A percentile compares a stretch with the other conserved stretches of the same genome.
Evolutionary conservation across 2,113 vertebrate genomes (phyloP).

Genomic region (Bubo bubo): DNA sequence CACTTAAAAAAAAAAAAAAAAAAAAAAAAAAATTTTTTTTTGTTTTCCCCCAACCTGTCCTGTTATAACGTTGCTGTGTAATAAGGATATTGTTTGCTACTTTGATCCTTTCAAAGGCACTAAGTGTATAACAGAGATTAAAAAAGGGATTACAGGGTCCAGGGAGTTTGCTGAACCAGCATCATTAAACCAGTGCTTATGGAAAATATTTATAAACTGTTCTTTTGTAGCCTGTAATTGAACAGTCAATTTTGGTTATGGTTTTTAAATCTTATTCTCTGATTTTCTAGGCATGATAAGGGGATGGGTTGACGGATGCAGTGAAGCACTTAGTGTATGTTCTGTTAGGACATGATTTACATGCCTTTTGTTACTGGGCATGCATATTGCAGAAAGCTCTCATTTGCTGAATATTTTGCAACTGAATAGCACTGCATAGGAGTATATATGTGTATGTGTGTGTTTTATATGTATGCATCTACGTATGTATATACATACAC

Average conservation of each 20-base stretch:
- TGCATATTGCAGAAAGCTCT: not conserved
- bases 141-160: constrained; percentile 39
- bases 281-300: not conserved
- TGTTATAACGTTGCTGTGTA: not conserved
- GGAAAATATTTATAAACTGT: constrained; percentile 38
- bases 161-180: not conserved
- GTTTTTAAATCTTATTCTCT: not conserved
- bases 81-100: not conserved
- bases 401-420: not conserved
- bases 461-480: not conserved
- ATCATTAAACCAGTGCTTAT: not conserved
- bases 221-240: not conserved
- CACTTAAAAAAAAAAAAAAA: not conserved
- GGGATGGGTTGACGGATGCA: not conserved
- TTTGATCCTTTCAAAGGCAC: constrained; percentile 7
- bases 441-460: not conserved
- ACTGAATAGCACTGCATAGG: not conserved
- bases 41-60: not conserved
- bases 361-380: not conserved
- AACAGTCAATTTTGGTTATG: not conserved
- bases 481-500: fast-evolving
- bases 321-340: not conserved
- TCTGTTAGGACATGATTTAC: not conserved
- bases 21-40: not conserved
- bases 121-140: constrained; percentile 19